A percentile compares a stretch with the other conserved stretches of the same genome.
phyloP scores from a whole-genome alignment of 2,113 vertebrate species.

The Columba livia region DNA sequence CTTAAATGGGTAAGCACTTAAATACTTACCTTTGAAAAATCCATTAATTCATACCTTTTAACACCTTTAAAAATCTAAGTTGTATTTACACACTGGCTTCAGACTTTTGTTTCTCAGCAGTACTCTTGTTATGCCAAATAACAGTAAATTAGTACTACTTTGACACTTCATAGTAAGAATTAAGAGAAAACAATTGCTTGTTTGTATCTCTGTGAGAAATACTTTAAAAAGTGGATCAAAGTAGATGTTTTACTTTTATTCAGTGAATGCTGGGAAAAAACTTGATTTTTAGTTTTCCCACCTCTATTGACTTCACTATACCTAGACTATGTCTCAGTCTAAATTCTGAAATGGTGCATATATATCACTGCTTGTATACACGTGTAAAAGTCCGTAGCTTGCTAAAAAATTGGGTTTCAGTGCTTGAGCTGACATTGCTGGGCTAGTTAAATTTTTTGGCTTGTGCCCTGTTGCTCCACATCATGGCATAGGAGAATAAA shows the following conservation, averaged over 20 bases:
- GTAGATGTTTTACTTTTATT: not conserved
- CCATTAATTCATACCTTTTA: slow-evolving; percentile 30
- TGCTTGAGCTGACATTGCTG: not conserved
- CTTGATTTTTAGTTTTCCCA: not conserved
- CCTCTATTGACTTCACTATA: not conserved
- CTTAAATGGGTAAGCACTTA: slow-evolving; percentile 16
- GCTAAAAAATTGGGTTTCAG: not conserved
- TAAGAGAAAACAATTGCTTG: not conserved
- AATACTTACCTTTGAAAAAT: slow-evolving; percentile 21
- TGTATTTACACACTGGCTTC: not conserved
- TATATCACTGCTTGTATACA: not conserved
- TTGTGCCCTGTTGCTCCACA: not conserved
- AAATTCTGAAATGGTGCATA: not conserved
- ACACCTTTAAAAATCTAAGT: slow-evolving; percentile 27
- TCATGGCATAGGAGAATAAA: not conserved
- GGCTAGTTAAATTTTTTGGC: not conserved
- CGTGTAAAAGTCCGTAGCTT: not conserved
- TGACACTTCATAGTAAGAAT: not conserved
- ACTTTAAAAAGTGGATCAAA: not conserved
- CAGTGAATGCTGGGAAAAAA: not conserved
- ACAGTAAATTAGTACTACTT: not conserved
- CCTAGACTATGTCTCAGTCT: not conserved
- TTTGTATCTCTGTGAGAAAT: slow-evolving; percentile 4
- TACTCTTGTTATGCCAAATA: not conserved
- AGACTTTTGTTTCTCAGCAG: not conserved